A percentile compares a stretch with the other conserved stretches of the same genome.
Conservation (phyloP, 2,113 vertebrate genomes). For the Callocephalon fimbriatum region DNA sequence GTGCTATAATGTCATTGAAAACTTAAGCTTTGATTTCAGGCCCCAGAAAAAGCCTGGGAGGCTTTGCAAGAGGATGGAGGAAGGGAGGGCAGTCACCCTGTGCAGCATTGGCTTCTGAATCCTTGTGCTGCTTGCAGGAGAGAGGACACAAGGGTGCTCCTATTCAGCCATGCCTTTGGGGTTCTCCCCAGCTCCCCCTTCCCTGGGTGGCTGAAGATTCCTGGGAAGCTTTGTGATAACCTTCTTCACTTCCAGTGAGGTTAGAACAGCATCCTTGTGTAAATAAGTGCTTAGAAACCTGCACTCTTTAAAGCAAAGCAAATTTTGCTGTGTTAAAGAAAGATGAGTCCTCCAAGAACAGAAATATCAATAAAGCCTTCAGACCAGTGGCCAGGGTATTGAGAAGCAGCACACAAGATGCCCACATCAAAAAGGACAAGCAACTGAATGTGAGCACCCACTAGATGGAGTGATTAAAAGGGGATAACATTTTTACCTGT, state of each 20-base stretch:
- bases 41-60: neutral
- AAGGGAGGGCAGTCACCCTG: neutral
- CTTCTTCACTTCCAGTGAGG: neutral
- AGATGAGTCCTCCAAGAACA: neutral
- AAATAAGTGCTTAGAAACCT: neutral
- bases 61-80: neutral
- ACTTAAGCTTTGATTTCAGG: neutral
- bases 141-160: neutral
- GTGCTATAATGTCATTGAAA: neutral
- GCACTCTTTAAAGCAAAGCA: neutral
- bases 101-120: neutral
- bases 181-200: neutral
- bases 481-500: neutral
- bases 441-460: neutral
- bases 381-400: no score
- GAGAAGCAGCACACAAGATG: neutral
- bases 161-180: neutral
- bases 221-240: neutral
- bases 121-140: neutral
- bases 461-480: neutral
- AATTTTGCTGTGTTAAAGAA: neutral
- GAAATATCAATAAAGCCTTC: neutral
- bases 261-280: neutral
- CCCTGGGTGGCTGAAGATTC: neutral
- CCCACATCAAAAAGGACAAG: neutral